Percentiles rank a stretch among this genome's conserved stretches.
phyloP scores from a whole-genome alignment of 2,888 invertebrate species.

The Caenorhabditis imperialis region DNA sequence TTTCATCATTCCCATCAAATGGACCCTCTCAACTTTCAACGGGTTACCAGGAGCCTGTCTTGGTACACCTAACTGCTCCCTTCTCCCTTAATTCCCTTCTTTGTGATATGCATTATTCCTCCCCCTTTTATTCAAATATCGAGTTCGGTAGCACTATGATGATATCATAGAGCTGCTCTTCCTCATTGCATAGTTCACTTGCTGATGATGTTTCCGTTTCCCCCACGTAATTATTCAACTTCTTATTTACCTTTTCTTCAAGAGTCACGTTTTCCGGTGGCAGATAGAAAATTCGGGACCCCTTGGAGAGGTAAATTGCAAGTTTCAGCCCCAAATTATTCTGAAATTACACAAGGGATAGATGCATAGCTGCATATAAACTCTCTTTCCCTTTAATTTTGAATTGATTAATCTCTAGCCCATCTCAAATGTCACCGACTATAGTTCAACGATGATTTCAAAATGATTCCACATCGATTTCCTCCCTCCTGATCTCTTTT shows the following conservation, averaged over 20 bases:
- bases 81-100: slow-evolving; percentile 1
- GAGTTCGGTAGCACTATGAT: background rate
- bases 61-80: slow-evolving; percentile 25
- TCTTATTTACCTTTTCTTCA: slow-evolving; percentile 32
- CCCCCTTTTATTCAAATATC: background rate
- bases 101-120: slow-evolving; percentile 17
- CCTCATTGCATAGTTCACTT: slow-evolving; percentile 29
- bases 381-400: no score
- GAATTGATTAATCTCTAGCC: slow-evolving; percentile 13
- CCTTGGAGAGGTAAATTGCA: no score
- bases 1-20: slow-evolving; percentile 9
- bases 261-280: background rate
- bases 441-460: slow-evolving; percentile 5
- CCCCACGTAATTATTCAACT: slow-evolving; percentile 39
- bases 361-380: no score
- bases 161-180: slow-evolving; percentile 9
- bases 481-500: background rate
- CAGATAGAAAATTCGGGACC: slow-evolving; percentile 12
- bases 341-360: no score
- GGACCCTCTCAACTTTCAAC: slow-evolving; percentile 9
- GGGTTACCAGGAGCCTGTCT: background rate
- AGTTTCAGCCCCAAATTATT: no score
- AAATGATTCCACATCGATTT: background rate
- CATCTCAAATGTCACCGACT: slow-evolving; percentile 4
- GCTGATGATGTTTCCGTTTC: slow-evolving; percentile 34